phyloP scores from a whole-genome alignment of 2,797 vertebrate species.

The Gadopsis bispinosus region DNA sequence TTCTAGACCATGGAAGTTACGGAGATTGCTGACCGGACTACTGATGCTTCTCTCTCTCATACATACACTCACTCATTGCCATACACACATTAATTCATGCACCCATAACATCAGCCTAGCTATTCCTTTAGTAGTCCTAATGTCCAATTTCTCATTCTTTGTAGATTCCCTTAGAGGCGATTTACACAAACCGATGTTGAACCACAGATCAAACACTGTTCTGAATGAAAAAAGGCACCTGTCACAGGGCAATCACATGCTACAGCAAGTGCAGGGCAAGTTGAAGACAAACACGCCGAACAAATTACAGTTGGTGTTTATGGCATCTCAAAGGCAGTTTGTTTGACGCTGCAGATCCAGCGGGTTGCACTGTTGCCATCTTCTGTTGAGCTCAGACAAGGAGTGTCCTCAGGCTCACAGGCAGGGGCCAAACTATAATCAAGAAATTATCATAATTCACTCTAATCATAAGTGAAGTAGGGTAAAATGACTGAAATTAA shows the following conservation, averaged over 20 bases:
- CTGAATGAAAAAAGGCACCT: constrained; percentile 9
- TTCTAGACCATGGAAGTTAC: constrained; percentile 53
- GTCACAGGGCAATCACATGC: constrained; percentile 11
- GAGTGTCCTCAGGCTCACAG: constrained; percentile 69
- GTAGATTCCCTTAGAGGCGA: neutral
- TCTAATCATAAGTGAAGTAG: constrained; percentile 85
- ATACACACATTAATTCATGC: constrained; percentile 38
- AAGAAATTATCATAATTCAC: constrained; percentile 88
- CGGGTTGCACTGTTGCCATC: constrained; percentile 47
- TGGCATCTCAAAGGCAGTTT: constrained; percentile 36
- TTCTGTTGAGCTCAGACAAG: constrained; percentile 63
- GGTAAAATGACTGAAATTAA: constrained; percentile 80
- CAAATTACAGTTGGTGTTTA: constrained; percentile 34
- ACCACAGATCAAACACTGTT: constrained; percentile 9
- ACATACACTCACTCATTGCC: constrained; percentile 47
- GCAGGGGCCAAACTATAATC: constrained; percentile 79
- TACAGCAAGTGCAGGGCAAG: constrained; percentile 14
- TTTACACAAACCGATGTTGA: constrained; percentile 6
- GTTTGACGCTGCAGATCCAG: constrained; percentile 60
- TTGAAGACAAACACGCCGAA: constrained; percentile 28
- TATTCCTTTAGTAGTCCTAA: neutral
- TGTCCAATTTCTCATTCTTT: constrained; percentile 3
- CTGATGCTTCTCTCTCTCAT: constrained; percentile 42
- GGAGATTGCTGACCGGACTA: constrained; percentile 38
- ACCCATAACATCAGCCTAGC: constrained; percentile 16